Evolutionary conservation across 2,113 vertebrate species (phyloP).

Genomic region (Epinephelus lanceolatus): DNA sequence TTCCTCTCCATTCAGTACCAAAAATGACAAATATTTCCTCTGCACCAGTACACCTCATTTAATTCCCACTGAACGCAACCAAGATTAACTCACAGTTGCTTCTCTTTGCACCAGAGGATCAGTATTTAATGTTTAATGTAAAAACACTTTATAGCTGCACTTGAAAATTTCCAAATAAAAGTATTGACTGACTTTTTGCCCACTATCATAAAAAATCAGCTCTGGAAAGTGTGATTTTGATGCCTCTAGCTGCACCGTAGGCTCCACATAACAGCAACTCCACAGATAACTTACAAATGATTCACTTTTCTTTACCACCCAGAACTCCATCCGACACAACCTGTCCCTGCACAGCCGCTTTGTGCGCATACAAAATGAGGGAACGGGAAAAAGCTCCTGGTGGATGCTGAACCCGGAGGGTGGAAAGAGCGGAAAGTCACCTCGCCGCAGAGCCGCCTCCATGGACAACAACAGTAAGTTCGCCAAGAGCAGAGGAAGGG

Average conservation of each 20-base stretch:
- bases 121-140: background rate
- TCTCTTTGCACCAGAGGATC: background rate
- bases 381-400: conserved; percentile 99
- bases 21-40: conserved; percentile 28
- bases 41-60: background rate
- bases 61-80: conserved; percentile 1
- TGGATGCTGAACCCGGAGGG: conserved; percentile 99
- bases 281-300: background rate
- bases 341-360: conserved; percentile 98
- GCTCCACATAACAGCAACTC: background rate
- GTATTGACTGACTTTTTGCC: background rate
- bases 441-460: conserved; percentile 93
- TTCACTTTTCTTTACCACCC: conserved; percentile 47
- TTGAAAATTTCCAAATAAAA: background rate
- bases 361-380: conserved; percentile 96
- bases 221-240: background rate
- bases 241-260: background rate
- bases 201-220: background rate
- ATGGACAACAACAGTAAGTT: conserved; percentile 99
- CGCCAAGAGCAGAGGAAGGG: conserved; percentile 93
- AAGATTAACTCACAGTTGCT: background rate
- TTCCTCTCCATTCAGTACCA: conserved; percentile 10
- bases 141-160: background rate
- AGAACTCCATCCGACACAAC: conserved; percentile 99
- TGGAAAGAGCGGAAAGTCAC: conserved; percentile 96